These are phyloP conservation scores for Eulemur albifrons DNA, from an alignment of 2,797 vertebrate genomes.

Conservation along the genomic window DNA sequence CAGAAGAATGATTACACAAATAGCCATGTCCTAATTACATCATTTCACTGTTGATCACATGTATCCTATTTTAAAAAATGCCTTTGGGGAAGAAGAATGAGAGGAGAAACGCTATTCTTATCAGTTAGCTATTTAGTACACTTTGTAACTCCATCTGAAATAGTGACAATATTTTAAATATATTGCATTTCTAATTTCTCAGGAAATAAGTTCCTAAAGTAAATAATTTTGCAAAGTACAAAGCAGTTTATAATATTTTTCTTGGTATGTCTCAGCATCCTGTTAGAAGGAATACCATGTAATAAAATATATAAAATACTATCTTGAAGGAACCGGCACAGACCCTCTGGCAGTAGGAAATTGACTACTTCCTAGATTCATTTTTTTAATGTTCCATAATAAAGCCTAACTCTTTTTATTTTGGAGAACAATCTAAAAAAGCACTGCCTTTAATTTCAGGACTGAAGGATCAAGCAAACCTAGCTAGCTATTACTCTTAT, in stretches of 20 bases:
- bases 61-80: conserved; percentile 46
- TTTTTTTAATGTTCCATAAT: background rate
- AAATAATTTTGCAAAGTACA: background rate
- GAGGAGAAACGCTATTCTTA: conserved; percentile 38
- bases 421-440: background rate
- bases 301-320: background rate
- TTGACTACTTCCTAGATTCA: background rate
- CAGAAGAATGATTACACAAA: background rate
- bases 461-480: background rate
- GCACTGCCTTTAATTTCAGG: background rate
- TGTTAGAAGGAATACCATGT: background rate
- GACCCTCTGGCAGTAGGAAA: background rate
- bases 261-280: background rate
- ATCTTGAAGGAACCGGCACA: background rate
- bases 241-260: background rate
- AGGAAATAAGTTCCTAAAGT: background rate
- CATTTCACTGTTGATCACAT: conserved; percentile 58
- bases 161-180: background rate
- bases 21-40: conserved; percentile 47
- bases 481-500: background rate
- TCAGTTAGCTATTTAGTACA: background rate
- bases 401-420: background rate
- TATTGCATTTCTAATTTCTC: background rate
- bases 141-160: conserved; percentile 32
- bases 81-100: conserved; percentile 23